Base-by-base conservation (phyloP, 2,113 vertebrate species). In the cat (Felis catus) region DNA sequence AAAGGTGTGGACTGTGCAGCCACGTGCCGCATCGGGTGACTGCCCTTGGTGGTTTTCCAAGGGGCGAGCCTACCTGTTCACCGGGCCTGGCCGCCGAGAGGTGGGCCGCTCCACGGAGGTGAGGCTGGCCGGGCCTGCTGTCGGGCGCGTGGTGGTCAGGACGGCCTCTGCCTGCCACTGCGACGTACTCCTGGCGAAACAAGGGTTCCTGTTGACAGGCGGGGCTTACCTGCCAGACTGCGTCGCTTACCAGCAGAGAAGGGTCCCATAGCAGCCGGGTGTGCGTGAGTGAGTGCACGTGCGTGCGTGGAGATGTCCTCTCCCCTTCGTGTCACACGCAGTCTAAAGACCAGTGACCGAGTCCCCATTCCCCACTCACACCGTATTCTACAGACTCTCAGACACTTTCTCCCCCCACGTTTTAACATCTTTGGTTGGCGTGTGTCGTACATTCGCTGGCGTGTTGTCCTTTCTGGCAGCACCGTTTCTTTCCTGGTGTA, bases 21-120 rank as follows among this genome's bases (percentile, higher is more conserved):
- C 14, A 25, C 48, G 0, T 3, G 84, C 76, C 51, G 53, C 4
- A 1, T 48, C 21, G 27, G 33, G 45, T 89, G 82, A 79, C 65
- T 31, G 78, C 80, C 85, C 78, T 85, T 73, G 91, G 89, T 83
- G 27, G 41, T 76, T 89, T 84, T 92, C 96, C 86, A 93, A 80
- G 74, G 74, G 94, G 41, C 51, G n/a, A 4, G 74, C 29, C 27
- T 89, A 55, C 83, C 83, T 84, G 96, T 70, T 79, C 16, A 4
- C 33, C 79, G 29, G 23, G 84, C 87, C 61, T 61, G 87, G 92
- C 78, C 1, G 1, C 93, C 45, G n/a, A 10, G 65, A 95, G 65
- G 36, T 51, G 84, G 63, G 45, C 8, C 76, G 85, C 83, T 80
- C n/a, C 11, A 1, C 48, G 10, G 55, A 36, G 48, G 79, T 0